These are phyloP conservation scores for Platygyra sinensis DNA, from an alignment of 64 coral and sea anemone species.

Conservation along the genomic window DNA sequence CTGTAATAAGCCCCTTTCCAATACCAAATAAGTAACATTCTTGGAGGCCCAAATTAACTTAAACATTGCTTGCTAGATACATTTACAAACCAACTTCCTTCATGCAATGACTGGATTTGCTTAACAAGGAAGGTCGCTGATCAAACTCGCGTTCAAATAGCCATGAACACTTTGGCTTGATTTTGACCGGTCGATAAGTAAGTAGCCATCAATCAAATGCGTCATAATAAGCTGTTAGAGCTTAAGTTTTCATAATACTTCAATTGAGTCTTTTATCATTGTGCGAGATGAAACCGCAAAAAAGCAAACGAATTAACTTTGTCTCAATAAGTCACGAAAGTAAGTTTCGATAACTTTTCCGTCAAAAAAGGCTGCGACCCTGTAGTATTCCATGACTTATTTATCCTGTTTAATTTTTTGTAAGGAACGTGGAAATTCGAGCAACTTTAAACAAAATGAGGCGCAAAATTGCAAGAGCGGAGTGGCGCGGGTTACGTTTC, in stretches of 20 bases:
- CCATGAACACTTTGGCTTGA: background rate
- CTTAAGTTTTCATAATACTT: background rate
- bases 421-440: background rate
- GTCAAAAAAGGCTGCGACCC: no score
- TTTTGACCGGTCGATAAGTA: background rate
- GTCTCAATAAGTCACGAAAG: background rate
- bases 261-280: background rate
- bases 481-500: no score
- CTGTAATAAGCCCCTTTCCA: slow-evolving; percentile 8
- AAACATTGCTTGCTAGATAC: background rate
- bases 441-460: background rate
- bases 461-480: background rate
- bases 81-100: background rate
- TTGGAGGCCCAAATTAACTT: background rate
- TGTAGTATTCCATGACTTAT: background rate
- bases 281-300: background rate
- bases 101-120: slow-evolving; percentile 5
- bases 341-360: no score
- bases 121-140: background rate
- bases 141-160: background rate
- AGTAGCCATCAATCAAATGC: background rate
- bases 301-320: background rate
- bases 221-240: background rate
- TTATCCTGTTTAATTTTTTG: background rate
- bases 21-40: background rate